phyloP scores from a whole-genome alignment of 2,797 vertebrate species.

The Sarcoramphus papa region DNA sequence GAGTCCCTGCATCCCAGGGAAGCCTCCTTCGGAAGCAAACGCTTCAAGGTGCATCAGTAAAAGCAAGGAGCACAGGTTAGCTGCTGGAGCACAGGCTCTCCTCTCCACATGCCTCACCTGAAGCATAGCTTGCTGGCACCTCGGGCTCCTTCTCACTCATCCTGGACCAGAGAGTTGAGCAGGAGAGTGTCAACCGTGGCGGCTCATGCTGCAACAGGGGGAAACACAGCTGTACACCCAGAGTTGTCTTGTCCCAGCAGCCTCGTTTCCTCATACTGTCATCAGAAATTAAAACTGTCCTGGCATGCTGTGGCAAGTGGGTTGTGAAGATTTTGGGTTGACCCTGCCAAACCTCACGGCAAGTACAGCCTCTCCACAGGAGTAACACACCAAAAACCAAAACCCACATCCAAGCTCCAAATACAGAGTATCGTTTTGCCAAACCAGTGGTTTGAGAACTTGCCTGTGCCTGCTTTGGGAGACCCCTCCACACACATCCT shows the following conservation, averaged over 20 bases:
- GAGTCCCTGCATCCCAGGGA: not conserved
- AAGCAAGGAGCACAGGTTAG: not conserved
- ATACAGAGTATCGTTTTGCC: not conserved
- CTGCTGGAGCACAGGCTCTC: not conserved
- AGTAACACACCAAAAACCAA: not conserved
- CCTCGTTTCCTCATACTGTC: not conserved
- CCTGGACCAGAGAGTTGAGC: not conserved
- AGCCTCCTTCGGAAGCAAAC: not conserved
- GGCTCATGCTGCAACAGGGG: not conserved
- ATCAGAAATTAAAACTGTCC: not conserved
- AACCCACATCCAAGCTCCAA: not conserved
- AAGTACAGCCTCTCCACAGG: not conserved
- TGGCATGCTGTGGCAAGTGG: not conserved
- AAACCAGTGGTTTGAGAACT: not conserved
- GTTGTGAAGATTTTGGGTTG: not conserved
- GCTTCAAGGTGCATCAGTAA: not conserved
- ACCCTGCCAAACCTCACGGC: not conserved
- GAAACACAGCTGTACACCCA: not conserved
- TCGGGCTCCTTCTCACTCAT: not conserved
- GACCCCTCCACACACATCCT: not conserved
- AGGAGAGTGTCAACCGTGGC: fast-evolving
- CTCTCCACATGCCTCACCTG: not conserved
- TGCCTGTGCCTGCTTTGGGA: not conserved
- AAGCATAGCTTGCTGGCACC: fast-evolving
- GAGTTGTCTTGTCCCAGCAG: not conserved